These are phyloP conservation scores for Apeltes quadracus DNA, from an alignment of 2,113 vertebrate species.

Conservation along the genomic window DNA sequence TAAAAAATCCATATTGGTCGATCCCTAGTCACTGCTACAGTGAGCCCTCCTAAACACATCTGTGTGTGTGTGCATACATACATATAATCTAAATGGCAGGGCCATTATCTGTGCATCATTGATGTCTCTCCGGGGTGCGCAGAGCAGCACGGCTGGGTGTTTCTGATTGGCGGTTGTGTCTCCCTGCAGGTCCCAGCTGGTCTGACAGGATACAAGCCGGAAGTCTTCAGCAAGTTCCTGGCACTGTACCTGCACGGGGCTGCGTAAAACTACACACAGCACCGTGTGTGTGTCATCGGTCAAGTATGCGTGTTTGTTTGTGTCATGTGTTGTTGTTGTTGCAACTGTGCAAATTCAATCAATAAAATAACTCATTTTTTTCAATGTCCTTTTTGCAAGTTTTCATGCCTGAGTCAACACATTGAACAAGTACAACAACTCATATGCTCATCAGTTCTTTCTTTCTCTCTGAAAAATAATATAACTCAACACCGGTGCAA, in stretches of 20 bases:
- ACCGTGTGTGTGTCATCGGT: background rate
- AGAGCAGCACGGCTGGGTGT: too few relatives aligned
- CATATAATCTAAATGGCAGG: too few relatives aligned
- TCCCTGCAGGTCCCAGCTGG: constrained; percentile 87
- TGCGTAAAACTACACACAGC: constrained; percentile 34
- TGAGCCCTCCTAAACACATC: background rate
- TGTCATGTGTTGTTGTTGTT: background rate
- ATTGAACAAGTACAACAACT: background rate
- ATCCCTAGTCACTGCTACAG: too few relatives aligned
- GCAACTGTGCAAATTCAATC: background rate
- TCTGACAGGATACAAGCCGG: constrained; percentile 87
- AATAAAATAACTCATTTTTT: constrained; percentile 5
- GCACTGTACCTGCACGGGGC: constrained; percentile 90
- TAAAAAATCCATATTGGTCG: too few relatives aligned
- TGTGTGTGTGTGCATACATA: too few relatives aligned
- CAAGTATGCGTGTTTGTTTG: background rate
- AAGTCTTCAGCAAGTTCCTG: constrained; percentile 93
- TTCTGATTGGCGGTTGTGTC: constrained; percentile 7
- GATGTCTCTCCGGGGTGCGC: too few relatives aligned
- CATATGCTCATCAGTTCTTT: background rate
- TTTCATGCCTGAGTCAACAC: background rate
- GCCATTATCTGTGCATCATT: too few relatives aligned
- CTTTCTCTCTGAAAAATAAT: too few relatives aligned
- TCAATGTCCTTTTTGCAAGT: background rate
- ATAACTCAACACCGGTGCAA: too few relatives aligned